A percentile compares a stretch with the other conserved stretches of the same genome.
Conservation (phyloP, 2,888 invertebrate species). For the Tinea pellionella region DNA sequence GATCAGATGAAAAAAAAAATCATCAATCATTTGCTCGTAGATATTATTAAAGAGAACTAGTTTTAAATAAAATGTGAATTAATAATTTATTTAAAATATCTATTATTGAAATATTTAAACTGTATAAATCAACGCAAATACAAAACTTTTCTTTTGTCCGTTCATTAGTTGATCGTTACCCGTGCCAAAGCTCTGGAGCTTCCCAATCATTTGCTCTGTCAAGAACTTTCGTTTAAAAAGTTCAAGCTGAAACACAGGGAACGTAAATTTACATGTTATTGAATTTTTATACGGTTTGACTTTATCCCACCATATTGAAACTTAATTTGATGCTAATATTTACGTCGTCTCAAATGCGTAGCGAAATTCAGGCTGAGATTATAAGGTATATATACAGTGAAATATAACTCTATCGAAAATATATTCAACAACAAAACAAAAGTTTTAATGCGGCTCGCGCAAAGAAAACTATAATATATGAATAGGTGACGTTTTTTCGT, state of each 20-base stretch:
- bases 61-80: no score
- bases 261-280: conserved; percentile 64
- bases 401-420: no score
- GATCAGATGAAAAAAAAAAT: not conserved
- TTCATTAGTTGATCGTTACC: conserved; percentile 6
- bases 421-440: no score
- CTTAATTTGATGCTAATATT: conserved; percentile 6
- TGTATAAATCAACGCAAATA: not conserved
- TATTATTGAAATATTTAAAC: not conserved
- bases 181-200: conserved; percentile 22
- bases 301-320: not conserved
- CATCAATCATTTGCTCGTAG: not conserved
- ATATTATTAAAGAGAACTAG: not conserved
- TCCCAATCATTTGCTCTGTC: conserved; percentile 49
- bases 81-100: not conserved
- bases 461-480: no score
- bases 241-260: conserved; percentile 46
- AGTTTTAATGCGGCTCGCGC: no score
- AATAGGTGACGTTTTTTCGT: no score
- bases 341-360: not conserved
- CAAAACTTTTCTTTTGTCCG: conserved; percentile 8
- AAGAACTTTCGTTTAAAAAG: conserved; percentile 51
- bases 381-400: no score
- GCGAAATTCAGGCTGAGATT: no score
- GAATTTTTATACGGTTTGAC: conserved; percentile 43